These are phyloP conservation scores for Aplysina aerophoba DNA, from an alignment of 37 sponge, comb jelly and placozoan species.

Conservation along the genomic window DNA sequence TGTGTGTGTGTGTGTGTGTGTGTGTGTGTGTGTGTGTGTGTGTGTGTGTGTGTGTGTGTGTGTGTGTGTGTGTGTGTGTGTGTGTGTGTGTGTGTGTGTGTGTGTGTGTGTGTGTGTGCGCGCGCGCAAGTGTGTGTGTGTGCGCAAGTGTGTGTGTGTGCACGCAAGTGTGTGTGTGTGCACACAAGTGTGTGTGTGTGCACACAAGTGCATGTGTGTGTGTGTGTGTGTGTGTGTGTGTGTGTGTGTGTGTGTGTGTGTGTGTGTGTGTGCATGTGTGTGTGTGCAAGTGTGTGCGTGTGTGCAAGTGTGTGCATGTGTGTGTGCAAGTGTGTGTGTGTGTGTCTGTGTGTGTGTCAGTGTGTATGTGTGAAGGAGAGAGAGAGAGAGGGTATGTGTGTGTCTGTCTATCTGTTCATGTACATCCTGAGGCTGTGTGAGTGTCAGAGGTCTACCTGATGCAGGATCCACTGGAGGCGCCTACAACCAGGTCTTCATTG, in stretches of 20 bases:
- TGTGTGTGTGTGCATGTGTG: conserved; percentile 6
- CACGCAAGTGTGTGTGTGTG: background rate
- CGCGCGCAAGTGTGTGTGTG: background rate
- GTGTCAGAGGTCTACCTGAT: too few relatives aligned
- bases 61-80: conserved; percentile 5
- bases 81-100: conserved; percentile 13
- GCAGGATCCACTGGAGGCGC: conserved; percentile 10
- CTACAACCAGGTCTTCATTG: conserved; percentile 2
- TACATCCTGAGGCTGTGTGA: background rate
- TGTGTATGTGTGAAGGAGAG: background rate
- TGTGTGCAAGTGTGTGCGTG: conserved; percentile 9
- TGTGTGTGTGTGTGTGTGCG: conserved; percentile 5
- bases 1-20: conserved; percentile 20
- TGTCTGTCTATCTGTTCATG: background rate
- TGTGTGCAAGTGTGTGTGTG: background rate
- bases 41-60: conserved; percentile 25
- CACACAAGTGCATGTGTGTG: background rate
- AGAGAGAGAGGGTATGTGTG: background rate
- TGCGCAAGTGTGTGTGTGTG: background rate
- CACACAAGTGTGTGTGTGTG: conserved; percentile 9
- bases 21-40: background rate
- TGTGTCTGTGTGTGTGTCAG: conserved; percentile 1
- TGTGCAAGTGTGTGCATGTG: background rate
- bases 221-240: conserved; percentile 10
- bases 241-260: conserved; percentile 3